These are phyloP conservation scores for Drosophila novamexicana DNA, from an alignment of 1,140 invertebrate species.

Conservation along the genomic window DNA sequence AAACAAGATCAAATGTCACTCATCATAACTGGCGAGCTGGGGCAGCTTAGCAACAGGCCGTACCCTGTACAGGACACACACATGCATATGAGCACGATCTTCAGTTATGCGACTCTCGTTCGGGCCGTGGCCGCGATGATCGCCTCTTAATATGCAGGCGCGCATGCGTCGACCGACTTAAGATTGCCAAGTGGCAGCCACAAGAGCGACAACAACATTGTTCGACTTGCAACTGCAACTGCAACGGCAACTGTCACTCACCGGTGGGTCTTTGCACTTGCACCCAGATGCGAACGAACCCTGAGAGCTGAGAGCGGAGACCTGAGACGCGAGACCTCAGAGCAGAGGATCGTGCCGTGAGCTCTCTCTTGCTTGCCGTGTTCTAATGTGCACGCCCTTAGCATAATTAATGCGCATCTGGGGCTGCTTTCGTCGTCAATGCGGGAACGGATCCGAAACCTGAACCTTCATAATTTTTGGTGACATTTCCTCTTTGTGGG, in stretches of 20 bases:
- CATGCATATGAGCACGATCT: conserved; percentile 70
- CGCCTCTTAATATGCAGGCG: conserved; percentile 76
- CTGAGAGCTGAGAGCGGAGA: conserved; percentile 1
- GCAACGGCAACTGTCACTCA: conserved; percentile 43
- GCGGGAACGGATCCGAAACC: conserved; percentile 22
- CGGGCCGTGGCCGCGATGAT: conserved; percentile 34
- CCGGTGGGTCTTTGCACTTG: conserved; percentile 53
- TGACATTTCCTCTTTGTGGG: conserved; percentile 71
- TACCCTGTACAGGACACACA: conserved; percentile 54
- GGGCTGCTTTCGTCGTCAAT: conserved; percentile 3
- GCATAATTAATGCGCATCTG: conserved; percentile 72
- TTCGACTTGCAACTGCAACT: conserved; percentile 6
- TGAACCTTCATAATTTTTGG: conserved; percentile 81
- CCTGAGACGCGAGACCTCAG: background rate
- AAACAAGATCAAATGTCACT: conserved; percentile 83
- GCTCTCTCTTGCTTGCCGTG: conserved; percentile 38
- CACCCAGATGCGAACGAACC: conserved; percentile 15
- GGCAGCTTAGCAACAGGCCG: background rate
- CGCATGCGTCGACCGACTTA: conserved; percentile 76
- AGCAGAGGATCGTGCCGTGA: conserved; percentile 31
- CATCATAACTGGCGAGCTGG: conserved; percentile 57
- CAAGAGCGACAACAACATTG: conserved; percentile 51
- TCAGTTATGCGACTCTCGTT: conserved; percentile 1
- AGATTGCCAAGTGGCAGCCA: conserved; percentile 65
- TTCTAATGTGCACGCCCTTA: conserved; percentile 67